A percentile compares a stretch with the other conserved stretches of the same genome.
Conservation (phyloP, 1,140 invertebrate species). For the Monochamus saltuarius region DNA sequence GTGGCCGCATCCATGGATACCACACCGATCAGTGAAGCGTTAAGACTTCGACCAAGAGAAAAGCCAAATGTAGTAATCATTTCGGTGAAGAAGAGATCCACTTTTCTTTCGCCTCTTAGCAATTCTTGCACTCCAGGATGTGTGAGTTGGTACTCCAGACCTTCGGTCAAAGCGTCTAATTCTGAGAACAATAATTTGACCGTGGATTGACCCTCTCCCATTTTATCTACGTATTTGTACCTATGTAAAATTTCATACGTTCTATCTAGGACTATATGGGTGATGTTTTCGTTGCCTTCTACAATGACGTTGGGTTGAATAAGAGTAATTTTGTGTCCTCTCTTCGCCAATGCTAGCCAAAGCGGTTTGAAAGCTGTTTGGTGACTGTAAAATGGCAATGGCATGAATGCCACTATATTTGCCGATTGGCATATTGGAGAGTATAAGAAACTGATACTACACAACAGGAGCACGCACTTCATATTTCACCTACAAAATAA, state of each 20-base stretch:
- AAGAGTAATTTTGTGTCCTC: slow-evolving; percentile 39
- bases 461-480: no score
- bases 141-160: slow-evolving; percentile 21
- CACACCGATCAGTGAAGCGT: slow-evolving; percentile 44
- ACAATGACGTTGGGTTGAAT: slow-evolving; percentile 35
- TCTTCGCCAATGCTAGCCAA: slow-evolving; percentile 36
- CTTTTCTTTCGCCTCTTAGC: slow-evolving; percentile 41
- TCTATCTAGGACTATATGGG: slow-evolving; percentile 38
- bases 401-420: slow-evolving; percentile 56
- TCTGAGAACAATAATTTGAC: not conserved
- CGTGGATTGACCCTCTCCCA: not conserved
- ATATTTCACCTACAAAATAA: no score
- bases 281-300: slow-evolving; percentile 31
- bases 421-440: slow-evolving; percentile 18
- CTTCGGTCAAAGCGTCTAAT: slow-evolving; percentile 8
- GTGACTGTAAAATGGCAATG: slow-evolving; percentile 58
- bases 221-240: slow-evolving; percentile 27
- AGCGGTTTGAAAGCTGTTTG: slow-evolving; percentile 55
- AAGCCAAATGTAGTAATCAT: not conserved
- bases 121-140: slow-evolving; percentile 41
- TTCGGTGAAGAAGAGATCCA: slow-evolving; percentile 49
- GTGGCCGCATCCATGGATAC: slow-evolving; percentile 33
- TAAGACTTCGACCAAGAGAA: slow-evolving; percentile 29
- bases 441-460: no score
- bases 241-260: slow-evolving; percentile 31